Percentiles rank a stretch among this genome's conserved stretches.
Conservation (phyloP, 2,888 invertebrate species). For the Pteria penguin region DNA sequence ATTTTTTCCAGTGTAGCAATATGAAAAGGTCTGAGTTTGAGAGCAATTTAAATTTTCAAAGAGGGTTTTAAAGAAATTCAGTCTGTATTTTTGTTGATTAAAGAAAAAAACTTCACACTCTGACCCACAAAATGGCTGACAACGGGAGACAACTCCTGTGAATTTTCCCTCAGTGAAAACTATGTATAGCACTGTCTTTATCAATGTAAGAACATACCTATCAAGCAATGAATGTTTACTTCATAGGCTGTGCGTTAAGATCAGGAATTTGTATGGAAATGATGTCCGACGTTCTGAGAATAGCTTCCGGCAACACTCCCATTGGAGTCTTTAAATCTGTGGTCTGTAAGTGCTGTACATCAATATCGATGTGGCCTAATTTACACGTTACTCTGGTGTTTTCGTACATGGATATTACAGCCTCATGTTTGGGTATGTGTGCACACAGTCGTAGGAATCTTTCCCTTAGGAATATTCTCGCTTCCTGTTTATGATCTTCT, state of each 20-base stretch:
- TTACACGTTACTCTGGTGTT: slow-evolving; percentile 67
- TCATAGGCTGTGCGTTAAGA: slow-evolving; percentile 6
- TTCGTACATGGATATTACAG: slow-evolving; percentile 66
- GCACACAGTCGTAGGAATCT: slow-evolving; percentile 73
- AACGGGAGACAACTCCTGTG: too few species aligned
- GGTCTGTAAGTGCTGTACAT: slow-evolving; percentile 67
- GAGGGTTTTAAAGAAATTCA: too few species aligned
- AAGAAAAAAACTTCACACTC: too few species aligned
- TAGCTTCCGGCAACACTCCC: slow-evolving; percentile 72
- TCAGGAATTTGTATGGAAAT: slow-evolving; percentile 39
- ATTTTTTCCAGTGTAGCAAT: too few species aligned
- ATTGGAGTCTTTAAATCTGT: slow-evolving; percentile 72
- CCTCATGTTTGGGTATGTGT: slow-evolving; percentile 58
- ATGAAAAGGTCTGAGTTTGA: too few species aligned
- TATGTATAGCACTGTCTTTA: too few species aligned
- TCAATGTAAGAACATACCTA: too few species aligned
- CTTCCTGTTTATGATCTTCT: slow-evolving; percentile 61
- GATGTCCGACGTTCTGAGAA: slow-evolving; percentile 70
- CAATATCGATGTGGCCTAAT: slow-evolving; percentile 65
- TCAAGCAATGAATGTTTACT: background rate
- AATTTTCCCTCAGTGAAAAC: too few species aligned
- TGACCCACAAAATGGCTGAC: too few species aligned
- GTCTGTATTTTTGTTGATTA: too few species aligned
- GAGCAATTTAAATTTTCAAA: too few species aligned
- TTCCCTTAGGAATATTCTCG: slow-evolving; percentile 72